Evolutionary conservation across 2,888 invertebrate genomes (phyloP).

Genomic region (Epistrophe eligans): DNA sequence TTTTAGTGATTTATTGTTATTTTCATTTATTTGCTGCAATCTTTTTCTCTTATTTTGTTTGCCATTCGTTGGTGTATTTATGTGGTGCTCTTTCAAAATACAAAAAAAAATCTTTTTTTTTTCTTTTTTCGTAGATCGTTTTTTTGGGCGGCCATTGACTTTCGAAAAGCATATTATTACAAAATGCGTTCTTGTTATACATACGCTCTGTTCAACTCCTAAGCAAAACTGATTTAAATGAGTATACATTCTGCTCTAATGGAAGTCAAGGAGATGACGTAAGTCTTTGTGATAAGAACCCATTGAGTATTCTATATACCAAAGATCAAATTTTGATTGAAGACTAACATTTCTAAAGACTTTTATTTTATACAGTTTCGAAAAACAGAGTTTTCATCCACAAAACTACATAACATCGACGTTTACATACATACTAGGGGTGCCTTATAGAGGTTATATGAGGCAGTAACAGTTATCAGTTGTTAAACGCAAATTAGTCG

Average conservation of each 20-base stretch:
- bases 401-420: neutral
- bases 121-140: slow-evolving; percentile 61
- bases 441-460: too few species aligned
- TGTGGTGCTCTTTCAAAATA: slow-evolving; percentile 6
- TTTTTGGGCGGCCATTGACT: slow-evolving; percentile 68
- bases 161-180: slow-evolving; percentile 22
- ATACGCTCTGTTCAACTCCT: slow-evolving; percentile 47
- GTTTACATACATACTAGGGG: too few species aligned
- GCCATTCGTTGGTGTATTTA: neutral
- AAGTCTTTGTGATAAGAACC: neutral
- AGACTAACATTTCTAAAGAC: too few species aligned
- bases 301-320: neutral
- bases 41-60: slow-evolving; percentile 15
- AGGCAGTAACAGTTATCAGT: too few species aligned
- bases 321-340: too few species aligned
- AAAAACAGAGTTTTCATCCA: neutral
- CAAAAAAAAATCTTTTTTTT: slow-evolving; percentile 42
- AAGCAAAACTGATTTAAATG: slow-evolving; percentile 20
- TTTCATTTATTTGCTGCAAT: slow-evolving; percentile 21
- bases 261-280: slow-evolving; percentile 26
- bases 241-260: neutral
- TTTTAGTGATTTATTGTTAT: slow-evolving; percentile 23
- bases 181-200: slow-evolving; percentile 54
- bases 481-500: too few species aligned
- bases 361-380: too few species aligned